Conservation (phyloP, 2,888 invertebrate species). For the Fragum fragum region DNA sequence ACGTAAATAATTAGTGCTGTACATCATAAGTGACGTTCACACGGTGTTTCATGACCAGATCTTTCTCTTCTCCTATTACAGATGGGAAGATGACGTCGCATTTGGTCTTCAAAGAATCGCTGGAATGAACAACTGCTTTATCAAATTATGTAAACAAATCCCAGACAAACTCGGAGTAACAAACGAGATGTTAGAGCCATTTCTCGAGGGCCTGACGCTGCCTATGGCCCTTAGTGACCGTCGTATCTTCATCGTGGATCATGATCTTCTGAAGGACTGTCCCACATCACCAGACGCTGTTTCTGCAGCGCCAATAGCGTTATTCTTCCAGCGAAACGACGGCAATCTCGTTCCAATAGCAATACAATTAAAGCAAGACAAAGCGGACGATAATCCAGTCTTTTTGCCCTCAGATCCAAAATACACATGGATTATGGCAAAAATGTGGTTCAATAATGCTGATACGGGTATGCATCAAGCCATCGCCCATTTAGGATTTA, state of each 20-base stretch:
- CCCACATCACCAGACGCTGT: conserved; percentile 51
- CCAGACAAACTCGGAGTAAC: conserved; percentile 83
- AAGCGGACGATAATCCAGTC: conserved; percentile 86
- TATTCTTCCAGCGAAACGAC: conserved; percentile 85
- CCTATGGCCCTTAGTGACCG: conserved; percentile 49
- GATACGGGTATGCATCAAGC: conserved; percentile 86
- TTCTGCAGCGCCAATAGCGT: conserved; percentile 85
- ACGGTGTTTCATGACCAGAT: too few species aligned
- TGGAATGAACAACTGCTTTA: conserved; percentile 86
- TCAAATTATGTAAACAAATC: conserved; percentile 84
- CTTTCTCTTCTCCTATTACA: background rate
- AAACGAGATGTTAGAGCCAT: conserved; percentile 52
- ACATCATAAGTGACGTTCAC: background rate
- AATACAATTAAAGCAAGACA: conserved; percentile 86
- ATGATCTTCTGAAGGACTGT: conserved; percentile 49
- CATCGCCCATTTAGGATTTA: conserved; percentile 86
- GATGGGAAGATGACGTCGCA: conserved; percentile 80
- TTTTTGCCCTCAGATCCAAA: conserved; percentile 86
- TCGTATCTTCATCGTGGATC: conserved; percentile 56
- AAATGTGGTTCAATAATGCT: conserved; percentile 87
- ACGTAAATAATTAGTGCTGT: background rate
- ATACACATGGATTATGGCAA: conserved; percentile 86
- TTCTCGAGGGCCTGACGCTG: conserved; percentile 52
- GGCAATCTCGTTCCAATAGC: conserved; percentile 85
- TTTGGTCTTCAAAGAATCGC: conserved; percentile 87